Evolutionary conservation across 2,797 vertebrate species (phyloP), one percentile per base, ranked within the genome.

Genomic region (Ctenopoma kingsleyae): DNA sequence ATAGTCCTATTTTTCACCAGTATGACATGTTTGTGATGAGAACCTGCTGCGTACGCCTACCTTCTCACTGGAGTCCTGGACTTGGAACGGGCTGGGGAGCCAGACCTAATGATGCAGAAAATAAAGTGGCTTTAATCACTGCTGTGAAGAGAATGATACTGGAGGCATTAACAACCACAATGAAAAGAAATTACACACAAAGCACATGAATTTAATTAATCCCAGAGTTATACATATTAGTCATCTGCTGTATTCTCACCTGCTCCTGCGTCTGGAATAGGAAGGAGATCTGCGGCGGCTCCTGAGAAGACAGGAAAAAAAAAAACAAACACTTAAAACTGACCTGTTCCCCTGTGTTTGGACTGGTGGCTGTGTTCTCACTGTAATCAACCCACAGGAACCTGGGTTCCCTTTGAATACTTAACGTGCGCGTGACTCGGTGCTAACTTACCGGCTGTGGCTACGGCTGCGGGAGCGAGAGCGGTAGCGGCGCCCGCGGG

Each of bases 11-110:
- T 36, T 36, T 36, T 36, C 11, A 36, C 10, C 11, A 12, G 11
- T 2, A 36, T 4, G 11, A 36, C 9, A 12, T 3, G 35, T 11
- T 36, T 12, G 35, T 11, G 35, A 36, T 36, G 35, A 36, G 35
- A 36, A 15, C 16, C 4, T 25, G 22, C 0, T 8, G 20, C 0
- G 3, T 5, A 32, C 16, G 54, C 85, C 15, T 63, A 95, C 93
- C 95, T 94, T 84, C 95, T 91, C 32, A 76, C 90, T n/a, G 94
- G 92, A 85, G 89, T 93, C 90, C 94, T 92, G 76, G 95, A 95
- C 87, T 91, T 95, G 52, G 94, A 95, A 11, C 94, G 93, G 2
- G 91, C 91, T 2, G 54, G 90, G 19, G 94, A 95, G 16, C 91
- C 94, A 59, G 95, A 96, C 87, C 95, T 94, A 41, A 44, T 2